Conservation (phyloP, 2,797 vertebrate species). For the Siniperca obscura region DNA sequence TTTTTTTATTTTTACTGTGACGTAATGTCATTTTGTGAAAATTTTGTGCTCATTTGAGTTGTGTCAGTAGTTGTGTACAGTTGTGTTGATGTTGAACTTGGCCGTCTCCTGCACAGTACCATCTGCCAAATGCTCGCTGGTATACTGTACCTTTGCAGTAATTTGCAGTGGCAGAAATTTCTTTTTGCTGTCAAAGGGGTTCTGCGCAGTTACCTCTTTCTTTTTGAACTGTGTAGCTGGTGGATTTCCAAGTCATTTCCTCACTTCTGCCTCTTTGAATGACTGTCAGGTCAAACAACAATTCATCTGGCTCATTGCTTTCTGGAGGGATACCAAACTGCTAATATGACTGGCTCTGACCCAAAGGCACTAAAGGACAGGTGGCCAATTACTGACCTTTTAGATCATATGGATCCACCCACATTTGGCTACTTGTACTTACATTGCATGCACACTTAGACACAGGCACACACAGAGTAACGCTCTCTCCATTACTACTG, state of each 20-base stretch:
- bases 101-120: slow-evolving; percentile 2
- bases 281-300: slow-evolving; percentile 61
- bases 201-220: slow-evolving; percentile 23
- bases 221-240: slow-evolving; percentile 36
- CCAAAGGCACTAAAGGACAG: slow-evolving; percentile 48
- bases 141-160: slow-evolving; percentile 11
- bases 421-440: slow-evolving; percentile 43
- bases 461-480: background rate
- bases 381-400: slow-evolving; percentile 65
- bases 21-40: slow-evolving; percentile 22
- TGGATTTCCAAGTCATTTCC: slow-evolving; percentile 54
- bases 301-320: slow-evolving; percentile 54
- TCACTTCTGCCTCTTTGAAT: slow-evolving; percentile 47
- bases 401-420: slow-evolving; percentile 42
- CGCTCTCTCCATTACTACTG: slow-evolving; percentile 2
- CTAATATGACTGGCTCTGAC: slow-evolving; percentile 60
- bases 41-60: slow-evolving; percentile 18
- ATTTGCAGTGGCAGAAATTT: slow-evolving; percentile 42
- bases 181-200: slow-evolving; percentile 23
- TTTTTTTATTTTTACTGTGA: background rate
- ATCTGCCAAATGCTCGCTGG: slow-evolving; percentile 39
- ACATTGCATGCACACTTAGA: slow-evolving; percentile 21
- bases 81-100: slow-evolving; percentile 34
- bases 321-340: slow-evolving; percentile 59
- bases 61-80: too few relatives aligned